Base-by-base conservation (phyloP, 2,888 invertebrate species). In the Drosophila borborema region DNA sequence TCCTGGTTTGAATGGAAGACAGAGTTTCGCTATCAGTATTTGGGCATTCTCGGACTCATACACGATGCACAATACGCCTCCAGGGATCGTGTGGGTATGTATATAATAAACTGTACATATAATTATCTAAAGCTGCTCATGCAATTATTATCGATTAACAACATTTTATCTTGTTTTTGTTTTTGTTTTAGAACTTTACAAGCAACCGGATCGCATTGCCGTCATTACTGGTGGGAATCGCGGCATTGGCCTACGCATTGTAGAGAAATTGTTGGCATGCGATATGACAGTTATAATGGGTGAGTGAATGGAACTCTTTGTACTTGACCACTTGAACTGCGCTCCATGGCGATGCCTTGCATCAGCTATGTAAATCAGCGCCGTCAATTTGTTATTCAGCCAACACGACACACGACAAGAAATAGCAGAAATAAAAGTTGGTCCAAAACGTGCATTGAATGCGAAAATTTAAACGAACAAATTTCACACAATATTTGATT, bases 151-250 rank as follows among this genome's bases (percentile, higher is more conserved):
- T 53, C 20, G n/a, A 28, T 65, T 55, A 60, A 43, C 41, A 45
- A n/a, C 4, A 36, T 63, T 14, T 10, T 18, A 18, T 12, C 4
- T 51, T 12, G 1, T 10, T n/a, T 18, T 18, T 34, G 9, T n/a
- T 12, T 12, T 45, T 31, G 56, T 12, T 56, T 54, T 40, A 95
- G 96, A 94, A 90, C 94, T 96, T 84, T 94, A 95, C 81, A 94
- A 94, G 63, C 95, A 95, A 90, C 94, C 94, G 45, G 96, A 95
- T 62, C 95, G 95, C 93, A 94, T 96, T 65, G 97, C 96, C 70
- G 95, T 98, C 61, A 95, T 98, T 72, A 98, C 98, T 12, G 98
- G 98, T 53, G 98, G 98, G 3, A 96, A 97, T 65, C 94, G 97
- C 81, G 98, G 98, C 45, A 97, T 98, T 84, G 98, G 98, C 12